Conservation (phyloP, 2,113 vertebrate genomes). For the Oenanthe melanoleuca region DNA sequence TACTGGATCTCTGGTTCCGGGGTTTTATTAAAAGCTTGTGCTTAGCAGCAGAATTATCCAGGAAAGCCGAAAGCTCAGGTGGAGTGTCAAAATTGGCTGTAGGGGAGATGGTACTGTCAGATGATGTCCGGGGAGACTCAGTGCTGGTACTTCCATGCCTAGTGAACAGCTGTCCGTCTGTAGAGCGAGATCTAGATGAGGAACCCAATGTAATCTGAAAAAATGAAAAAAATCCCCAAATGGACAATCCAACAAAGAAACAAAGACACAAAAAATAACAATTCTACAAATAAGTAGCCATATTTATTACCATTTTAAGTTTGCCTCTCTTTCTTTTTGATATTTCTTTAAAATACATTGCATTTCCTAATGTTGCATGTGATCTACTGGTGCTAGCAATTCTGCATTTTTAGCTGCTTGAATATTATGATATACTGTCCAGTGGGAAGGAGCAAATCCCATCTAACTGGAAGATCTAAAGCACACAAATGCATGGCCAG, state of each 20-base stretch:
- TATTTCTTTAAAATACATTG: background rate
- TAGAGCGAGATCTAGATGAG: conserved; percentile 66
- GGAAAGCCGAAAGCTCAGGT: conserved; percentile 78
- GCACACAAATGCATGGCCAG: background rate
- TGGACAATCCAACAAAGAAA: background rate
- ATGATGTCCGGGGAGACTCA: background rate
- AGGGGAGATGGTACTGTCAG: conserved; percentile 53
- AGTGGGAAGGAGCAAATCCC: background rate
- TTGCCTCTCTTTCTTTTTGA: background rate
- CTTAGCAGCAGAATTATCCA: conserved; percentile 93
- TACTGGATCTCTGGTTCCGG: conserved; percentile 88
- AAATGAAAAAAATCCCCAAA: background rate
- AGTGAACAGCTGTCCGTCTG: conserved; percentile 55
- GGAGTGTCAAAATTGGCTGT: conserved; percentile 82
- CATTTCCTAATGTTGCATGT: background rate
- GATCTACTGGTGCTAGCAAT: background rate
- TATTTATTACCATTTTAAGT: background rate
- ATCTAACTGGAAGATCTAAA: background rate
- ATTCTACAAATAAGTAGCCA: background rate
- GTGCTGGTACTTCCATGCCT: conserved; percentile 31
- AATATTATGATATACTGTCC: background rate
- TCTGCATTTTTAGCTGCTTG: background rate
- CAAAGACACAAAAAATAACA: background rate
- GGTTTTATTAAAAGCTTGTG: conserved; percentile 94
- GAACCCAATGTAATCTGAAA: conserved; percentile 71